Percentiles rank a stretch among this genome's conserved stretches.
Evolutionary conservation across 2,797 vertebrate genomes (phyloP).

Genomic region (Telmatherina bonti): DNA sequence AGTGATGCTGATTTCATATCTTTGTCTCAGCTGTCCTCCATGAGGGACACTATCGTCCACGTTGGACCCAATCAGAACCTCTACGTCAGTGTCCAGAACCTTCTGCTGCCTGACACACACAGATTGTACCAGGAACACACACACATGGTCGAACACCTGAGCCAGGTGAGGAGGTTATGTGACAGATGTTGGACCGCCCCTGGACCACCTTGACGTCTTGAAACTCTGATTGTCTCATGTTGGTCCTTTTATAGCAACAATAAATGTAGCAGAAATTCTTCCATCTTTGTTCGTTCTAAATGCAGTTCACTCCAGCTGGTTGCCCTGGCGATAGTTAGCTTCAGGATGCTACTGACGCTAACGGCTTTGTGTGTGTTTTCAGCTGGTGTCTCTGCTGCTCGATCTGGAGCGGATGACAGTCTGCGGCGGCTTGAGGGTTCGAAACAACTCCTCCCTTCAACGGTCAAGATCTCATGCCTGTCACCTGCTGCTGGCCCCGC

Average conservation of each 20-base stretch:
- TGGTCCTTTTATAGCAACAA: too few relatives aligned
- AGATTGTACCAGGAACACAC: not conserved
- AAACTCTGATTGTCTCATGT: too few relatives aligned
- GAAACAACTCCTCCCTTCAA: not conserved
- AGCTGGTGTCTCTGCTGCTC: slow-evolving; percentile 38
- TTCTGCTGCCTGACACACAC: not conserved
- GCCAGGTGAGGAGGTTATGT: slow-evolving; percentile 15
- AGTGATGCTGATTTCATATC: too few relatives aligned
- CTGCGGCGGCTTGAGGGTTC: slow-evolving; percentile 9
- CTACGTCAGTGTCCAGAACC: slow-evolving; percentile 15
- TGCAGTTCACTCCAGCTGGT: too few relatives aligned
- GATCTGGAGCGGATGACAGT: slow-evolving; percentile 16
- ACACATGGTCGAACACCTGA: slow-evolving; percentile 11
- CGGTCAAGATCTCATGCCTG: not conserved
- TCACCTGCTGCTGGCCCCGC: slow-evolving; percentile 25
- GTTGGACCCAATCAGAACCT: not conserved
- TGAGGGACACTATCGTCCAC: slow-evolving; percentile 32
- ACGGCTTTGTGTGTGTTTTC: not conserved
- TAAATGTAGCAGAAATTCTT: too few relatives aligned
- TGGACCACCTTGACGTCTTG: too few relatives aligned
- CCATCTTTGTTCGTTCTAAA: too few relatives aligned
- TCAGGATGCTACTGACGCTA: not conserved
- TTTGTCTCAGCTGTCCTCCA: slow-evolving; percentile 26
- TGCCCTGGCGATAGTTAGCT: not conserved
- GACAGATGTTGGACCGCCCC: too few relatives aligned